Percentiles rank a stretch among this genome's conserved stretches.
These are phyloP conservation scores for Atopsyche davidsoni DNA, from an alignment of 1,140 invertebrate species.

Conservation along the genomic window DNA sequence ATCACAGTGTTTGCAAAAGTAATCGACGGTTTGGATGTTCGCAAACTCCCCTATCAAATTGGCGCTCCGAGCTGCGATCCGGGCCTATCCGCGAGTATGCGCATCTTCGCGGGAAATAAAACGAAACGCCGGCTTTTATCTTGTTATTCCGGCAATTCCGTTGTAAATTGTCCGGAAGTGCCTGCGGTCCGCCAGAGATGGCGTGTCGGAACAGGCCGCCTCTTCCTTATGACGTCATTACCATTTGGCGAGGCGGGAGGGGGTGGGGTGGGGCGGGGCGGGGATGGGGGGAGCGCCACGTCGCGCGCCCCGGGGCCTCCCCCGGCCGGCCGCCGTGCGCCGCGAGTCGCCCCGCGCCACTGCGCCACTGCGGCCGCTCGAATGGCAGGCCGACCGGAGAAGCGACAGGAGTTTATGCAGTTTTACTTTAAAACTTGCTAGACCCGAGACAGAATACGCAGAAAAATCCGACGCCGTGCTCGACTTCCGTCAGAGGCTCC, in stretches of 20 bases:
- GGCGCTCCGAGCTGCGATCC: neutral
- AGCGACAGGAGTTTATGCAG: too few relatives aligned
- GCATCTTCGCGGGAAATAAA: conserved; percentile 9
- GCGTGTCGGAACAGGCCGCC: conserved; percentile 23
- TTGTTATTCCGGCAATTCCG: conserved; percentile 21
- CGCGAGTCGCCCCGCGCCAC: neutral
- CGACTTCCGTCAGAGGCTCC: too few relatives aligned
- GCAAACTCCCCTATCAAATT: too few relatives aligned
- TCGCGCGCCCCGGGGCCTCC: too few relatives aligned
- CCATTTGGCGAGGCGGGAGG: conserved; percentile 10
- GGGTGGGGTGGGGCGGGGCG: neutral
- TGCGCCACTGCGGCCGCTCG: neutral
- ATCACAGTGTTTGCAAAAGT: too few relatives aligned
- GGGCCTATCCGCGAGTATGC: neutral
- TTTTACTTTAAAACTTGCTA: too few relatives aligned
- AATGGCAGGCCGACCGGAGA: neutral
- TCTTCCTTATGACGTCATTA: conserved; percentile 18
- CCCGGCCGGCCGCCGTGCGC: too few relatives aligned
- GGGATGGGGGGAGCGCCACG: neutral
- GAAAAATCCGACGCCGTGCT: too few relatives aligned
- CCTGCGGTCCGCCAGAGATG: conserved; percentile 6
- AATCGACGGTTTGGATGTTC: too few relatives aligned
- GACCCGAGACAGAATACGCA: too few relatives aligned
- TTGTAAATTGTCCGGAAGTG: conserved; percentile 26
- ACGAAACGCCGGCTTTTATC: conserved; percentile 18